Base-by-base conservation (phyloP, 2,888 invertebrate genomes). In the Drosophila infuscata region DNA sequence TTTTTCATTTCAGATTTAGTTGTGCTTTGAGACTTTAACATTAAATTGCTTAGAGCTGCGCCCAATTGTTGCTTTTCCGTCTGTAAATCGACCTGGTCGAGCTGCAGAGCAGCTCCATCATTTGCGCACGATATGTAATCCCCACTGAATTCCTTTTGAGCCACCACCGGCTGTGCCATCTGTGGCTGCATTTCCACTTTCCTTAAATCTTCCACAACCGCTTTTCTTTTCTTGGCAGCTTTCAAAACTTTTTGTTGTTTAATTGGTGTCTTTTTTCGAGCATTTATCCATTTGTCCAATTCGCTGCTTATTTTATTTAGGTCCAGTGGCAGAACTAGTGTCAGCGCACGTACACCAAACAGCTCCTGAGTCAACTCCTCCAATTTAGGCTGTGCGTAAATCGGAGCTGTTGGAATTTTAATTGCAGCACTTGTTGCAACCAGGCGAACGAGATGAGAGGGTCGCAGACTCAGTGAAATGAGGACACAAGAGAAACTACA, bases 111-210 rank as follows among this genome's bases (percentile, higher is more conserved):
- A 0, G 17, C 7, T 25, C 20, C 38, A 4, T 52, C 62, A 51
- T 59, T 57, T 2, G 68, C 67, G 41, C 83, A 90, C 3, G 92
- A 90, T 58, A 92, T 90, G 36, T 83, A 92, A 69, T 92, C 91
- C 0, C 81, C 82, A 4, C 36, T 69, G 79, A 77, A 91, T 3
- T 76, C 20, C 3, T 75, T 70, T 25, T 66, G 36, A 29, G 36
- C 8, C 12, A 12, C 11, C 3, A 36, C 25, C 3, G 7, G 2
- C 29, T 70, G 11, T 8, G 41, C 7, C 17, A 20, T n/a, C 33
- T 52, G 30, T 33, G 64, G 29, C 48, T 52, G 49, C 30, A 49
- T n/a, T 3, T 29, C 33, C 2, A 12, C 3, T 17, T 30, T 51
- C 38, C 20, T 11, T 11, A 38, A 1, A 12, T 9, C 8, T 29